These are phyloP conservation scores for Enteromius paludinosus DNA, from an alignment of 2,797 vertebrate species.

Conservation along the genomic window DNA sequence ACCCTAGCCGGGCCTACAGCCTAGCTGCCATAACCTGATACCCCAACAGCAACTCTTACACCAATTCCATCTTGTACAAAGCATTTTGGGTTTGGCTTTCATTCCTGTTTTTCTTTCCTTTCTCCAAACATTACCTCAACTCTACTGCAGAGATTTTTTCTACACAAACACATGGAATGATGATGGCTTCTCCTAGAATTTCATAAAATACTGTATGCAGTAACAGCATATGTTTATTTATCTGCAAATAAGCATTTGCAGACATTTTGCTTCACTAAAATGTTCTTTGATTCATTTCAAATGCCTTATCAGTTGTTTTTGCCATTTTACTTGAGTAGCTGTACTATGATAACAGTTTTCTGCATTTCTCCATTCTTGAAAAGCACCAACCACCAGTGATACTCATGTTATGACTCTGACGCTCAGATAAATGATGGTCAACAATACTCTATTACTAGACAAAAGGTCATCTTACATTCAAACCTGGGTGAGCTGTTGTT, in stretches of 20 bases:
- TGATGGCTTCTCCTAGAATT: neutral
- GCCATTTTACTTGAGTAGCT: neutral
- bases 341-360: neutral
- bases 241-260: neutral
- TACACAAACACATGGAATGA: neutral
- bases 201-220: neutral
- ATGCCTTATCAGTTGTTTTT: neutral
- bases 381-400: neutral
- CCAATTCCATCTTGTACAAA: constrained; percentile 24
- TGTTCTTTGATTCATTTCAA: neutral
- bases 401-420: constrained; percentile 5
- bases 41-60: neutral
- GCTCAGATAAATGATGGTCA: constrained; percentile 31
- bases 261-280: neutral
- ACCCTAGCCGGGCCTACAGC: neutral
- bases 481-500: constrained; percentile 22
- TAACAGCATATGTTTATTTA: neutral
- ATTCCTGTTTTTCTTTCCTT: constrained; percentile 15
- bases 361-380: neutral
- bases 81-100: constrained; percentile 10
- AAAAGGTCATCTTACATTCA: constrained; percentile 35
- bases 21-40: constrained; percentile 15
- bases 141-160: neutral
- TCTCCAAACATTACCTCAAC: constrained; percentile 33
- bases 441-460: constrained; percentile 42